These are phyloP conservation scores for Drosophila trapezifrons DNA, from an alignment of 1,140 invertebrate genomes.

Conservation along the genomic window DNA sequence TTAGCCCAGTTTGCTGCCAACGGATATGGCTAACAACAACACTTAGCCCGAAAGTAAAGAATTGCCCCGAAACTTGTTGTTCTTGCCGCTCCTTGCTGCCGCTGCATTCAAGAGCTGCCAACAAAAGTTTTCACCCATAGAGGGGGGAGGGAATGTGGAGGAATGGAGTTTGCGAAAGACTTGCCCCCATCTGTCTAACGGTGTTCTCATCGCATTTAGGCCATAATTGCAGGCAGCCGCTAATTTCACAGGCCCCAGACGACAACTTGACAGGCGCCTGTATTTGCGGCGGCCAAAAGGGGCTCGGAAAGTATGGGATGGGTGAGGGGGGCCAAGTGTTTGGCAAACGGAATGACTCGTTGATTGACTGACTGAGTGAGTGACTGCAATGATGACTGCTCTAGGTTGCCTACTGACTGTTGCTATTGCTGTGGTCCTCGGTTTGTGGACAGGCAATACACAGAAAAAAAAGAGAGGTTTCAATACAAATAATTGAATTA, in stretches of 20 bases:
- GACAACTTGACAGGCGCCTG: conserved; percentile 70
- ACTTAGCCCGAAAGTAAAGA: conserved; percentile 48
- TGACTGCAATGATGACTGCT: conserved; percentile 50
- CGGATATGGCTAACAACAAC: conserved; percentile 76
- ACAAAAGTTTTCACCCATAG: conserved; percentile 25
- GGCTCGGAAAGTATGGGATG: neutral
- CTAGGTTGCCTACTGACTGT: conserved; percentile 14
- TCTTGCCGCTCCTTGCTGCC: conserved; percentile 16
- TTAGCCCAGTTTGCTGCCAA: conserved; percentile 75
- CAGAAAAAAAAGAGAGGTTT: neutral
- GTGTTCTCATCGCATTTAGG: conserved; percentile 37
- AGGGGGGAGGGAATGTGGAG: neutral
- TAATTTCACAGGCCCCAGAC: conserved; percentile 72
- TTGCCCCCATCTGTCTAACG: conserved; percentile 39
- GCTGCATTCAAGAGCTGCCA: conserved; percentile 44
- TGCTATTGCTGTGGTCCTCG: conserved; percentile 34
- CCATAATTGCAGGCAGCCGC: conserved; percentile 67
- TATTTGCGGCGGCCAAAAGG: conserved; percentile 14
- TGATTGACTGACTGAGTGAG: conserved; percentile 67
- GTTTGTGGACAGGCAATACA: conserved; percentile 30
- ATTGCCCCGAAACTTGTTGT: conserved; percentile 43
- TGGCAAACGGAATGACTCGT: conserved; percentile 50
- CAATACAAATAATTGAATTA: neutral
- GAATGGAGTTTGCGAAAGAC: conserved; percentile 22
- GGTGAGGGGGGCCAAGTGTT: conserved; percentile 2